Evolutionary conservation across 92 coral and sea anemone species (phyloP).

Genomic region (Meandrina meandrites): DNA sequence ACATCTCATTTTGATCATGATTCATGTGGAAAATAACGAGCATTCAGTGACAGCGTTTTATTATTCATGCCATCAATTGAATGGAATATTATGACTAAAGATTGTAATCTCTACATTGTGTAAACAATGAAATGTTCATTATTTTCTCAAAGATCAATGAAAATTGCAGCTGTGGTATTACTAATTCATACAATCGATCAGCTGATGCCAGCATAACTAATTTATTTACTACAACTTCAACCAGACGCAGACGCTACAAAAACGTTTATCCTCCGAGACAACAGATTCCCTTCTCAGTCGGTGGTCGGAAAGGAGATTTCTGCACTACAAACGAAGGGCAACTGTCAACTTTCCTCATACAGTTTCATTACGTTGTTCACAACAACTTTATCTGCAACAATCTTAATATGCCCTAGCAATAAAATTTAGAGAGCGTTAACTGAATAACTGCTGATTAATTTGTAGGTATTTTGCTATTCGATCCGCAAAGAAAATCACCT

Average conservation of each 20-base stretch:
- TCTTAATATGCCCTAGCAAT: too few relatives aligned
- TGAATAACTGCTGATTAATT: background rate
- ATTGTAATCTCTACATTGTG: conserved; percentile 7
- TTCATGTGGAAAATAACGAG: background rate
- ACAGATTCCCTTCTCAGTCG: background rate
- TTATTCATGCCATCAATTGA: background rate
- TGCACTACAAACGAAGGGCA: background rate
- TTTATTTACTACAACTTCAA: conserved; percentile 2
- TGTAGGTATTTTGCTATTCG: conserved; percentile 11
- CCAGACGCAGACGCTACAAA: background rate
- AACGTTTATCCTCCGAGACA: background rate
- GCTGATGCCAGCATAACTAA: background rate
- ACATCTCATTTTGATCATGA: background rate
- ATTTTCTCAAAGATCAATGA: background rate
- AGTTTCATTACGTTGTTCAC: background rate
- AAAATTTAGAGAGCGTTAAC: background rate
- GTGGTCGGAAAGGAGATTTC: background rate
- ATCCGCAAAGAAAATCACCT: conserved; percentile 18
- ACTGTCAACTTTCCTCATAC: background rate
- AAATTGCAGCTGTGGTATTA: background rate
- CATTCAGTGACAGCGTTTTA: background rate
- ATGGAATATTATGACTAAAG: background rate
- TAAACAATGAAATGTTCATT: background rate
- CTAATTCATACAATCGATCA: background rate
- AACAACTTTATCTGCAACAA: background rate